Evolutionary conservation across 2,113 vertebrate genomes (phyloP).

Genomic region (Podarcis cretensis): DNA sequence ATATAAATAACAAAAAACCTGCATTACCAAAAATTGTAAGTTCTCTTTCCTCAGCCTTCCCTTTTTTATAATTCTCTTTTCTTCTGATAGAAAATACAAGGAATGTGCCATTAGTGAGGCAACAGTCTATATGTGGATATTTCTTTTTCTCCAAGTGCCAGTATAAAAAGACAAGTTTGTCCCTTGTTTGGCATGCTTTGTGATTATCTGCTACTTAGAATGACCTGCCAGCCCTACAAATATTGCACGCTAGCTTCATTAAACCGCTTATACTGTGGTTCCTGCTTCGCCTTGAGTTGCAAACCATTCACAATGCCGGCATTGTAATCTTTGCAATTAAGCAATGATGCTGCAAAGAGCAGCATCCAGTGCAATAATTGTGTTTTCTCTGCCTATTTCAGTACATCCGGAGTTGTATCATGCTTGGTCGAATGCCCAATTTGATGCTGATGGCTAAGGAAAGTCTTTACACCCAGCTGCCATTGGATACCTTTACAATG

Average conservation of each 20-base stretch:
- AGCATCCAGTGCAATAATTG: neutral
- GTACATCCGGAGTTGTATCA: slow-evolving; percentile 98
- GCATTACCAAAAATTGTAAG: neutral
- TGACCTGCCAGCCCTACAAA: neutral
- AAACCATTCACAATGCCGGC: neutral
- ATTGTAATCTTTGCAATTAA: slow-evolving; percentile 11
- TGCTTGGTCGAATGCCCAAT: slow-evolving; percentile 96
- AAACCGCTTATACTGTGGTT: neutral
- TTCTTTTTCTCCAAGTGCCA: neutral
- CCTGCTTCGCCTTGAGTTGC: neutral
- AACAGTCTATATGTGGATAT: fast-evolving
- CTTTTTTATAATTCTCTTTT: neutral
- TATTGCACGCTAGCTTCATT: neutral
- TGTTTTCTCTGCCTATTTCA: slow-evolving; percentile 62
- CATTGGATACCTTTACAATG: slow-evolving; percentile 94
- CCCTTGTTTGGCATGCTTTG: neutral
- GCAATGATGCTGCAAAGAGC: neutral
- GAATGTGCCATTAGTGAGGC: neutral
- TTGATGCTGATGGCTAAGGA: slow-evolving; percentile 99
- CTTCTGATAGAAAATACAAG: neutral
- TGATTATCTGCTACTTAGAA: neutral
- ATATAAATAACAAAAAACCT: neutral
- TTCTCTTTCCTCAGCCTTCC: no score
- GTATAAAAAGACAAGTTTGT: neutral
- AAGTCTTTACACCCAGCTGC: slow-evolving; percentile 94